Conservation (phyloP, 2,888 invertebrate species). For the Lysandra coridon region DNA sequence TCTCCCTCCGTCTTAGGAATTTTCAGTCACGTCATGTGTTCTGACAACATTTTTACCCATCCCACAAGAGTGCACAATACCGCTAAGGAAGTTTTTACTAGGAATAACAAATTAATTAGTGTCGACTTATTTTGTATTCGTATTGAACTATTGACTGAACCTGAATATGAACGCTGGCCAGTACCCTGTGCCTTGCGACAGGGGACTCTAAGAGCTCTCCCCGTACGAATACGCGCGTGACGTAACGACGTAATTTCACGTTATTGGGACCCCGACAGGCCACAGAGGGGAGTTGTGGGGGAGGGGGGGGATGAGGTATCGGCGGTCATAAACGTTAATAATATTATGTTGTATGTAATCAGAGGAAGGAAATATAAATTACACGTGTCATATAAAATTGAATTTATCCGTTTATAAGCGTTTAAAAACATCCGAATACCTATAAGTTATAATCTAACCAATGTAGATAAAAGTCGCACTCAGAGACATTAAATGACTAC, state of each 20-base stretch:
- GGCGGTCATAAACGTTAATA: conserved; percentile 8
- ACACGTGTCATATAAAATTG: neutral
- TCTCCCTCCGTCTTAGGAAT: no score
- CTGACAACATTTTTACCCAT: no score
- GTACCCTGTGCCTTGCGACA: conserved; percentile 34
- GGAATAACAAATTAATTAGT: no score
- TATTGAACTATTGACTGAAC: no score
- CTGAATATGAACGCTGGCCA: no score
- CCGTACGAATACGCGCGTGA: conserved; percentile 43
- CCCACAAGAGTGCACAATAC: no score
- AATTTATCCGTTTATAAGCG: neutral
- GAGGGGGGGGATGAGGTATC: neutral
- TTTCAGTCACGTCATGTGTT: no score
- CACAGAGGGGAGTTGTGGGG: conserved; percentile 16
- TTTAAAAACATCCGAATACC: neutral
- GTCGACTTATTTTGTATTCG: no score
- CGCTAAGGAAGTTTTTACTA: no score
- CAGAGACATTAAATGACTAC: no score
- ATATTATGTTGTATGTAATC: neutral
- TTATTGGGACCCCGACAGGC: conserved; percentile 37
- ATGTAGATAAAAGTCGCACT: no score
- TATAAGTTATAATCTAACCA: no score
- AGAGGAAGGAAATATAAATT: conserved; percentile 9
- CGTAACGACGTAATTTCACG: conserved; percentile 43
- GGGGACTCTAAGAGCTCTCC: conserved; percentile 41